Evolutionary conservation across 2,113 vertebrate species (phyloP), one percentile per base, ranked within the genome.

Genomic region (Cebidichthys violaceus): DNA sequence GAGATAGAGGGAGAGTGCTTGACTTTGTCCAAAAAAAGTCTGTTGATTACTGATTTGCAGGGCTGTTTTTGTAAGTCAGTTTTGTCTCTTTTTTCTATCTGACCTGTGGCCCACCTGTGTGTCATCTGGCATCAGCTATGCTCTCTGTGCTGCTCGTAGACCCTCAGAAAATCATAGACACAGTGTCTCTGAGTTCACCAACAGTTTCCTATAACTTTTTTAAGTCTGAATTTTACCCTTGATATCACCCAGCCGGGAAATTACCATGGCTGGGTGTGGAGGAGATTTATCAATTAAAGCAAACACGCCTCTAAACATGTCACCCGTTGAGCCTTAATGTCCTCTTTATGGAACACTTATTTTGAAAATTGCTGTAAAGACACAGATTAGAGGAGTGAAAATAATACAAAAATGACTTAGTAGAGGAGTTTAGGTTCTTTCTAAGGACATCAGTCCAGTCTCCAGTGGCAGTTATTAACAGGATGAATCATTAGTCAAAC

Each of bases 1-100:
- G 54, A 85, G 74, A 75, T 50, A 73, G 60, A 52, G 35, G 27
- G 39, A 70, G 29, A 60, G 79, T 29, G 67, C 24, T 72, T n/a
- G 59, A 85, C 77, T 31, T 15, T 43, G 14, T 68, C 70, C 29
- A 18, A 47, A 55, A 55, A 29, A 29, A n/a, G 10, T 59, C 57
- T 64, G 60, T 64, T 76, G 37, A 79, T 77, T 47, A 74, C 70
- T 10, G 2, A 4, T 86, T 75, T 65, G 4, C 10, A 24, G 52
- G 24, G n/a, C 52, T 73, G 50, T 77, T n/a, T 59, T 47, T 69
- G 47, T 77, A 67, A 73, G 82, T 62, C 61, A 14, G 24, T 29
- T 22, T 35, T 10, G 3, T 57, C 33, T 60, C 45, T 57, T 59
- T 76, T 29, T 37, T 67, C 7, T 70, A 3, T 22, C 24, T 3